A percentile compares a stretch with the other conserved stretches of the same genome.
These are phyloP conservation scores for Phrynocephalus guinanensis DNA, from an alignment of 2,797 vertebrate species.

Conservation along the genomic window DNA sequence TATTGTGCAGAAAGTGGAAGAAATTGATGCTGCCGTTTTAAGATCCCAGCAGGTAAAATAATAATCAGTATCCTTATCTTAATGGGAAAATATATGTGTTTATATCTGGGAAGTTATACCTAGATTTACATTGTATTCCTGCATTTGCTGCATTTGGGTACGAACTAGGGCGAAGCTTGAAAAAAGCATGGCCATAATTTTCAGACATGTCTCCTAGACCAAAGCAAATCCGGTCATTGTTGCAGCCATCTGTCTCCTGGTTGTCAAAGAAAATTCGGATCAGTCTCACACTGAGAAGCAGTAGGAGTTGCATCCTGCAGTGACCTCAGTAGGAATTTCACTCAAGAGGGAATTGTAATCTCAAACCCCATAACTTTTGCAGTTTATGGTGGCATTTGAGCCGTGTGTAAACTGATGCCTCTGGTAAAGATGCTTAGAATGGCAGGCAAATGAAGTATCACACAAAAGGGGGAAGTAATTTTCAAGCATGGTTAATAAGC, in stretches of 20 bases:
- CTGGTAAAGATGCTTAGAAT: constrained; percentile 1
- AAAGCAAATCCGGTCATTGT: constrained; percentile 53
- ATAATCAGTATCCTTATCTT: constrained; percentile 14
- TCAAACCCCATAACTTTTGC: rapidly evolving
- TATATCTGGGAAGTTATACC: not conserved
- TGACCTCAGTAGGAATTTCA: not conserved
- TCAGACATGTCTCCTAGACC: constrained; percentile 39
- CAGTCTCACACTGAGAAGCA: constrained; percentile 10
- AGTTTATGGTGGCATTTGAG: constrained; percentile 3
- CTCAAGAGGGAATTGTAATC: constrained; percentile 8
- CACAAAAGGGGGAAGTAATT: not conserved
- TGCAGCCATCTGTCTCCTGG: constrained; percentile 57
- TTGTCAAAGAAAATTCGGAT: constrained; percentile 24
- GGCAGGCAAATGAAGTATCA: not conserved
- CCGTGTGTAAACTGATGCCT: constrained; percentile 29
- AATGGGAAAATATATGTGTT: not conserved
- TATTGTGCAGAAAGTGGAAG: constrained; percentile 88
- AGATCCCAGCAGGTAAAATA: constrained; percentile 94
- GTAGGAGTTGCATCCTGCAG: not conserved
- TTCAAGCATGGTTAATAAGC: not conserved
- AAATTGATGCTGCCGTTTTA: constrained; percentile 90
- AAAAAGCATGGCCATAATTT: constrained; percentile 49
- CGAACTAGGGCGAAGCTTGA: constrained; percentile 44
- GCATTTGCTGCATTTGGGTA: constrained; percentile 39
- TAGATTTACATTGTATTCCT: constrained; percentile 39